A percentile compares a stretch with the other conserved stretches of the same genome.
Conservation (phyloP, 2,888 invertebrate genomes). For the Lasioglossum zephyrum region DNA sequence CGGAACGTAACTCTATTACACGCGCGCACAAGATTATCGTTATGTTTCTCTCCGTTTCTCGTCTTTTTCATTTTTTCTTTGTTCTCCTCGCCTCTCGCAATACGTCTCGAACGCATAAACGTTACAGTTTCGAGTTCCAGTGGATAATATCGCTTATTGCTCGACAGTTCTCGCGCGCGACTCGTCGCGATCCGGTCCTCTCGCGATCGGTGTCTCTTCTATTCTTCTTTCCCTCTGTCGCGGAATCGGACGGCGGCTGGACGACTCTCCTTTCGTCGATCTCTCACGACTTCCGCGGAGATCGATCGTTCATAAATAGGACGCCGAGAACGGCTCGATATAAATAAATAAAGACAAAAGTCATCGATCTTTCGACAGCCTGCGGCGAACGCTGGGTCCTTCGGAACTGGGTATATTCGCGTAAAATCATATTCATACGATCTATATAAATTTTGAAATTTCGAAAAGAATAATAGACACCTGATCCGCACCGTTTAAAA, state of each 20-base stretch:
- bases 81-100: conserved; percentile 21
- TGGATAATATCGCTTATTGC: conserved; percentile 80
- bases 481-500: background rate
- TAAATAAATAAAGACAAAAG: conserved; percentile 36
- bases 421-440: background rate
- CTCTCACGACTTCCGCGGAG: conserved; percentile 4
- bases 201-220: background rate
- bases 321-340: background rate
- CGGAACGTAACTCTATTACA: conserved; percentile 1
- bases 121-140: conserved; percentile 68
- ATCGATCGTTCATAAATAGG: conserved; percentile 13
- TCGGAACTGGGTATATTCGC: background rate
- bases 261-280: background rate
- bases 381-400: background rate
- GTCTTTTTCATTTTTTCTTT: background rate
- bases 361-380: background rate
- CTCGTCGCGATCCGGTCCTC: conserved; percentile 45
- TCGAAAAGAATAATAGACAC: background rate
- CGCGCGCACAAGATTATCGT: conserved; percentile 37
- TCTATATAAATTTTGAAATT: background rate
- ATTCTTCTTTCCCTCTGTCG: background rate
- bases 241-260: conserved; percentile 7
- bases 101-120: conserved; percentile 53
- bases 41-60: conserved; percentile 13
- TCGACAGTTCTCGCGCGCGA: conserved; percentile 76